phyloP scores from a whole-genome alignment of 2,113 vertebrate species.

The Oryzias melastigma region DNA sequence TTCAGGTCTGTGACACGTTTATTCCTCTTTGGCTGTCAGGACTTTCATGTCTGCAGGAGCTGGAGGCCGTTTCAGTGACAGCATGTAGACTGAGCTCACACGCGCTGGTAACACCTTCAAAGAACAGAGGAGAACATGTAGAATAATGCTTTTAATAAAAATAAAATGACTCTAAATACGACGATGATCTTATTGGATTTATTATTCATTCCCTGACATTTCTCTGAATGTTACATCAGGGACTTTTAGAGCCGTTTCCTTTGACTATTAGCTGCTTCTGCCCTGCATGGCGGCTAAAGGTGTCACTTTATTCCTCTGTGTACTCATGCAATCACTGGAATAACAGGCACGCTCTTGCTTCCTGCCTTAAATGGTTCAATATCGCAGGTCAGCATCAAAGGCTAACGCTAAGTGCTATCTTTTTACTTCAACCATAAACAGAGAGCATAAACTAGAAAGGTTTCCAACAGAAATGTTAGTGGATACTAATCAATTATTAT shows the following conservation, averaged over 20 bases:
- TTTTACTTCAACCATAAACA: no score
- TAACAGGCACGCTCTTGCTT: slow-evolving; percentile 22
- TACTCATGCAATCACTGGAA: slow-evolving; percentile 2
- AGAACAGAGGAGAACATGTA: background rate
- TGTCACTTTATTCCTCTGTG: slow-evolving; percentile 26
- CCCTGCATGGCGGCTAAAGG: background rate
- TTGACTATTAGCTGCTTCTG: background rate
- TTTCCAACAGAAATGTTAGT: slow-evolving; percentile 2
- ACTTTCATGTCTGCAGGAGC: slow-evolving; percentile 45
- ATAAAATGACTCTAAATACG: background rate
- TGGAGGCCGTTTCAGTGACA: slow-evolving; percentile 12
- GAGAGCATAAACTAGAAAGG: no score
- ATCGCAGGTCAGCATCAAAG: slow-evolving; percentile 21
- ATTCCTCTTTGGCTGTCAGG: slow-evolving; percentile 31
- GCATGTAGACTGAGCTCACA: background rate
- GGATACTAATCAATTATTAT: slow-evolving; percentile 51
- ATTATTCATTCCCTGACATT: background rate
- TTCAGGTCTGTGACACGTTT: slow-evolving; percentile 40
- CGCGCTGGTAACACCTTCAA: background rate
- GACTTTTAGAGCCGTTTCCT: background rate
- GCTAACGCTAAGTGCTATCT: slow-evolving; percentile 13
- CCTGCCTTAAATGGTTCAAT: slow-evolving; percentile 49
- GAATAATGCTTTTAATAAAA: background rate
- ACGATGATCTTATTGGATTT: background rate
- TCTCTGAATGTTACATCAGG: background rate